Base-by-base conservation (phyloP, 1,140 invertebrate genomes). In the Drosophila mayri region DNA sequence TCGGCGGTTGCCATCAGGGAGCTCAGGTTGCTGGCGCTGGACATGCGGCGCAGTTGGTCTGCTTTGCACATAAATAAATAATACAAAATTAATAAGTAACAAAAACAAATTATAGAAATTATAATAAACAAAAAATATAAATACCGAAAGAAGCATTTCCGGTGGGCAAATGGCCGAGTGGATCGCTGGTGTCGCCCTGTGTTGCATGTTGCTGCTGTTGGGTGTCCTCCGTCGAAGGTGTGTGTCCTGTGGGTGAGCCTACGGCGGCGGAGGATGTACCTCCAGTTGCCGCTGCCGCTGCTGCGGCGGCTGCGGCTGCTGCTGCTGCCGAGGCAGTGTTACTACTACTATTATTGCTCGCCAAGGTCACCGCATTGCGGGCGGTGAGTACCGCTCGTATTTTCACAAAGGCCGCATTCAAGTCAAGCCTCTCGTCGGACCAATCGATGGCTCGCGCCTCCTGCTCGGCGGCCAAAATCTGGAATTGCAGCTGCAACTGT, bases 81-180 rank as follows among this genome's bases (percentile, higher is more conserved):
- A 70, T 68, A 50, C 50, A 61, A 58, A 20, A 43, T 38, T 47
- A 43, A 61, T 38, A 66, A 43, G 30, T 38, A 57, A 49, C 1
- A n/a, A 1, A 54, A 59, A 9, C 30, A 59, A 60, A 32, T 22
- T 58, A 90, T 78, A 14, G 32, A 79, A 65, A 77, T 20, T 22
- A 82, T 30, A 30, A 25, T 63, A 65, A 55, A 37, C 7, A 75
- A 37, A 72, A 38, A 40, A 60, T 90, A 88, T 90, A 88, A 90
- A 83, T 88, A 88, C 88, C 88, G 71, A 87, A 81, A 84, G 91
- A 91, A 82, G 83, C 68, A 92, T 91, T 92, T 88, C 87, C 87
- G 71, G 90, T 92, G 30, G 88, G 91, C 79, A 92, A 85, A 81
- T 91, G 90, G 57, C 81, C 80, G 22, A 92, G 80, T 59, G 91